Conservation (phyloP, 2,797 vertebrate species). For the Fratercula arctica region DNA sequence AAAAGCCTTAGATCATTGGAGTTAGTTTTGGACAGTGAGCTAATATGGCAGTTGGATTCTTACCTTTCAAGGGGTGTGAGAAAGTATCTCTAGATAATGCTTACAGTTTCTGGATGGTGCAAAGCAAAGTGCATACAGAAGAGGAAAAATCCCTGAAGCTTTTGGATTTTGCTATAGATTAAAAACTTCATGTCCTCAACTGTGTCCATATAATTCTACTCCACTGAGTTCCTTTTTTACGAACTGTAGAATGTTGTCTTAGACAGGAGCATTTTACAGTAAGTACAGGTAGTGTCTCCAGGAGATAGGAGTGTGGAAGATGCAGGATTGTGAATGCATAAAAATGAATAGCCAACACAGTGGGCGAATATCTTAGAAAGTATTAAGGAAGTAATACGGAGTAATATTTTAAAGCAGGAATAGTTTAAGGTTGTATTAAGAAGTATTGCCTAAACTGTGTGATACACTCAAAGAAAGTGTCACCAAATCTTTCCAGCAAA, state of each 20-base stretch:
- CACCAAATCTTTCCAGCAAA: neutral
- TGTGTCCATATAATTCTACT: neutral
- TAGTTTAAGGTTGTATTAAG: neutral
- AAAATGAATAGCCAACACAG: neutral
- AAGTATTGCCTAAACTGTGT: neutral
- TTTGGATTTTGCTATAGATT: neutral
- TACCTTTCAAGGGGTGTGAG: neutral
- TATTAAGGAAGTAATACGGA: neutral
- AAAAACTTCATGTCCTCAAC: neutral
- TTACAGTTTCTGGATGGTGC: neutral
- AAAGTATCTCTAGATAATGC: neutral
- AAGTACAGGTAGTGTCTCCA: neutral
- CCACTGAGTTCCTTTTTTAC: neutral
- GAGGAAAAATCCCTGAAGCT: neutral
- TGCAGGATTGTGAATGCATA: neutral
- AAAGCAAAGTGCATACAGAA: neutral
- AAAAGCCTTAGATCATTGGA: neutral
- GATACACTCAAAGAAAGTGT: fast-evolving
- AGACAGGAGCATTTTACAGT: neutral
- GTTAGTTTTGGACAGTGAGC: neutral
- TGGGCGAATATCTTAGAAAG: neutral
- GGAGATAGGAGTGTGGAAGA: neutral
- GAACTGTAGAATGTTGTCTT: neutral
- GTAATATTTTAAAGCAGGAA: neutral
- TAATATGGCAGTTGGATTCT: neutral